Evolutionary conservation across 2,797 vertebrate genomes (phyloP).

Genomic region (Mus minutoides): DNA sequence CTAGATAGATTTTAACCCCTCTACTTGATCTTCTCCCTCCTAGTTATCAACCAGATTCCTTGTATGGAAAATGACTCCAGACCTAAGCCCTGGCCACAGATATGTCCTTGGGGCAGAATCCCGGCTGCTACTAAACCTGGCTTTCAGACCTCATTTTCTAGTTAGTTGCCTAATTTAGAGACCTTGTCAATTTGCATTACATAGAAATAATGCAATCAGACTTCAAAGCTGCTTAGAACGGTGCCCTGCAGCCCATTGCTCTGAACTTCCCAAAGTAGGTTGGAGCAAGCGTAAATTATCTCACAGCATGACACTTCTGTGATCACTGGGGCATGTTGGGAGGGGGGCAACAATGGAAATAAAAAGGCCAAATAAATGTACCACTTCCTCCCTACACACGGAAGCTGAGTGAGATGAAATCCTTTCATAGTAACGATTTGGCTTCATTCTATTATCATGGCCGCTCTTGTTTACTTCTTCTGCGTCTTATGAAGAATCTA

Average conservation of each 20-base stretch:
- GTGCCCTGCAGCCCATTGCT: slow-evolving; percentile 51
- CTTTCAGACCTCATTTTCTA: slow-evolving; percentile 75
- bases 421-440: not conserved
- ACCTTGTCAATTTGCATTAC: slow-evolving; percentile 68
- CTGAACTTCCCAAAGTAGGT: slow-evolving; percentile 66
- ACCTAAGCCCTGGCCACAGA: slow-evolving; percentile 4
- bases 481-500: not conserved
- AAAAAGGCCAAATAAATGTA: slow-evolving; percentile 8
- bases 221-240: slow-evolving; percentile 74
- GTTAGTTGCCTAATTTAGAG: slow-evolving; percentile 81
- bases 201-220: slow-evolving; percentile 79
- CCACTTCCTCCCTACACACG: not conserved
- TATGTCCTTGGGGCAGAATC: slow-evolving; percentile 31
- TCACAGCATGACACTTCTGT: slow-evolving; percentile 21
- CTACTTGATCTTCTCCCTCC: not conserved
- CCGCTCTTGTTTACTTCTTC: not conserved
- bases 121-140: slow-evolving; percentile 60
- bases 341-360: not conserved
- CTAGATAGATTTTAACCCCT: not conserved
- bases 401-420: not conserved
- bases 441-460: not conserved
- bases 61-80: not conserved
- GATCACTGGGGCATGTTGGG: not conserved
- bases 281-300: slow-evolving; percentile 76
- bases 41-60: not conserved